Percentiles rank a stretch among this genome's conserved stretches.
These are phyloP conservation scores for Sisyra terminalis DNA, from an alignment of 2,888 invertebrate species.

Conservation along the genomic window DNA sequence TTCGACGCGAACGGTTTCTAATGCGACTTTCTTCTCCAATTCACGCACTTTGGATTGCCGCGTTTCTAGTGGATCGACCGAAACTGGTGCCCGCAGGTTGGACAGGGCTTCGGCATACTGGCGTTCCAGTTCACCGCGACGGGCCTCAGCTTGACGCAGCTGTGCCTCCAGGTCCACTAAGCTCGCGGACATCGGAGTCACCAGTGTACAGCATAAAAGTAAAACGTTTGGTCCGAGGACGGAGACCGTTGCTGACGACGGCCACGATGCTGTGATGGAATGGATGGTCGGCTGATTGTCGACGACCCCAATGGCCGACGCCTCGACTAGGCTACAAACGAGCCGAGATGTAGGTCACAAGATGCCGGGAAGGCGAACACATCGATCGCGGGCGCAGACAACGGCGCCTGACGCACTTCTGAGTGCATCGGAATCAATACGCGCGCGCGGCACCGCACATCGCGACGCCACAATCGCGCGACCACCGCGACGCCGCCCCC, in stretches of 20 bases:
- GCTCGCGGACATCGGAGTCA: conserved; percentile 23
- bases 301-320: conserved; percentile 20
- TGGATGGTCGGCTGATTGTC: conserved; percentile 16
- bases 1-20: conserved; percentile 47
- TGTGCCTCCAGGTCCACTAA: conserved; percentile 49
- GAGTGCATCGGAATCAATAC: too few species aligned
- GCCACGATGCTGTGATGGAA: conserved; percentile 6
- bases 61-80: conserved; percentile 47
- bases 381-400: conserved; percentile 11
- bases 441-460: too few species aligned
- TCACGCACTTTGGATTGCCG: conserved; percentile 73
- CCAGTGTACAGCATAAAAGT: conserved; percentile 16
- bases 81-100: conserved; percentile 39
- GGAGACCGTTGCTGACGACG: conserved; percentile 23
- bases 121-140: conserved; percentile 58
- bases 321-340: conserved; percentile 15
- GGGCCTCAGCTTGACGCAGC: conserved; percentile 63
- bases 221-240: conserved; percentile 18
- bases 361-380: conserved; percentile 10
- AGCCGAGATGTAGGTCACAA: conserved; percentile 8
- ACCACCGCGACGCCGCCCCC: too few species aligned
- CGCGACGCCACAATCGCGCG: too few species aligned
- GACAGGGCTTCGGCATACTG: conserved; percentile 63
- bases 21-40: conserved; percentile 72
- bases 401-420: conserved; percentile 4